Evolutionary conservation across 2,888 invertebrate genomes (phyloP).

Genomic region (Himalopsyche anomala): DNA sequence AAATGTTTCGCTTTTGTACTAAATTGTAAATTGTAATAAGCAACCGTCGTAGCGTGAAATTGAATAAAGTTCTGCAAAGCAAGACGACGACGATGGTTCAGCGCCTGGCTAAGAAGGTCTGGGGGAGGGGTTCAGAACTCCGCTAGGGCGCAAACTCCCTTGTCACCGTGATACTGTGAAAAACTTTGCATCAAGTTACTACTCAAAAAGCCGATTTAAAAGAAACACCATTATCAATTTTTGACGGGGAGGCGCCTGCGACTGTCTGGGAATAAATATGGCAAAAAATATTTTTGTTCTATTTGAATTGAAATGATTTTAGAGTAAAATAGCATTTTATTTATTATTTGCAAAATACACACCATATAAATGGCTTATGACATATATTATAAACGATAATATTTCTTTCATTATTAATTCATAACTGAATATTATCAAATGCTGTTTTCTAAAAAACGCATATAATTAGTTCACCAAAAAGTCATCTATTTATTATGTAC

Average conservation of each 20-base stretch:
- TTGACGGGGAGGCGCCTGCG: conserved; percentile 13
- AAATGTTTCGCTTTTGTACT: conserved; percentile 64
- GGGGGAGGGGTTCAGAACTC: conserved; percentile 41
- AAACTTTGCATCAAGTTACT: conserved; percentile 58
- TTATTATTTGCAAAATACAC: too few species aligned
- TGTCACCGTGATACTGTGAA: conserved; percentile 62
- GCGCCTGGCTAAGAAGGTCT: conserved; percentile 45
- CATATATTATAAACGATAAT: too few species aligned
- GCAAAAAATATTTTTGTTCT: not conserved
- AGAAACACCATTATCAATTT: conserved; percentile 64
- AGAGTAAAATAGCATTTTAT: not conserved
- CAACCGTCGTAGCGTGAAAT: conserved; percentile 66
- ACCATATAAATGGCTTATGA: too few species aligned
- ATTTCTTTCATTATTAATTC: too few species aligned
- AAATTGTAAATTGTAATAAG: conserved; percentile 66
- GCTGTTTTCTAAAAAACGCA: too few species aligned
- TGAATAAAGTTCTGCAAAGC: conserved; percentile 65
- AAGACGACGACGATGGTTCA: conserved; percentile 57
- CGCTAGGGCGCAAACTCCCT: conserved; percentile 49
- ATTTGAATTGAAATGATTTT: not conserved
- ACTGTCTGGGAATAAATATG: conserved; percentile 17
- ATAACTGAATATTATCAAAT: too few species aligned
- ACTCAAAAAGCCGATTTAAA: conserved; percentile 56
- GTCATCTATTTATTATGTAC: too few species aligned
- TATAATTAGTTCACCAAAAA: too few species aligned